Percentiles rank a stretch among this genome's conserved stretches.
phyloP scores from a whole-genome alignment of 2,113 vertebrate genomes.

The Leptobrachium ailaonicum region DNA sequence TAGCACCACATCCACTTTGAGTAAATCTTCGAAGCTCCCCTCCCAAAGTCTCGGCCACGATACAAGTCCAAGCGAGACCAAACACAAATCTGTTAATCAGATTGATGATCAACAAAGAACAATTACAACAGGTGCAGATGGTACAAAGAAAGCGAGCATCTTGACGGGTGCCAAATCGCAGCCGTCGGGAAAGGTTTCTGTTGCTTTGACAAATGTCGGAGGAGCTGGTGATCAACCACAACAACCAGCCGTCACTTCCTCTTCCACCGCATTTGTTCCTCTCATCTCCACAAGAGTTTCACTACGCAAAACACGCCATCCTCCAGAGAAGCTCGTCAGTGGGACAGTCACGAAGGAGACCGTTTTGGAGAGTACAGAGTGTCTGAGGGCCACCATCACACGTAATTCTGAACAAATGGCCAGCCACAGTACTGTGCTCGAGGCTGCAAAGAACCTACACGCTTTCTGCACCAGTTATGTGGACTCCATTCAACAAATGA shows the following conservation, averaged over 20 bases:
- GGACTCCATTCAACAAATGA: constrained; percentile 97
- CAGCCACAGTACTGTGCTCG: constrained; percentile 89
- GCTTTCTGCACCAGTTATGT: constrained; percentile 92
- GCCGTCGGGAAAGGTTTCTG: constrained; percentile 65
- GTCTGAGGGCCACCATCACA: constrained; percentile 81
- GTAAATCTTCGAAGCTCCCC: constrained; percentile 68
- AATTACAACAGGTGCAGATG: constrained; percentile 6
- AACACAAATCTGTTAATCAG: constrained; percentile 67
- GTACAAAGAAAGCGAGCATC: constrained; percentile 75
- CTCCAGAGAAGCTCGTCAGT: constrained; percentile 79
- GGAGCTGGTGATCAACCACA: neutral
- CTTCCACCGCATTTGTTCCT: constrained; percentile 83
- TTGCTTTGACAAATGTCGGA: constrained; percentile 51
- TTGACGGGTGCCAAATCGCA: constrained; percentile 78
- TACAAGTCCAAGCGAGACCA: constrained; percentile 64
- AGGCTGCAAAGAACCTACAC: constrained; percentile 95
- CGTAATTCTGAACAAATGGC: constrained; percentile 90
- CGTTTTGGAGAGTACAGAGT: constrained; percentile 85
- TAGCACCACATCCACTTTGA: constrained; percentile 51
- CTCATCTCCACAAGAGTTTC: constrained; percentile 87
- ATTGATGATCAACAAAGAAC: constrained; percentile 53
- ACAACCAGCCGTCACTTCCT: constrained; percentile 55
- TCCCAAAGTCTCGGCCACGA: constrained; percentile 80
- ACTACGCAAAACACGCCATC: constrained; percentile 89
- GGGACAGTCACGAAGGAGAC: constrained; percentile 86